Conservation (phyloP, 2,888 invertebrate genomes). For the Euphydryas editha region DNA sequence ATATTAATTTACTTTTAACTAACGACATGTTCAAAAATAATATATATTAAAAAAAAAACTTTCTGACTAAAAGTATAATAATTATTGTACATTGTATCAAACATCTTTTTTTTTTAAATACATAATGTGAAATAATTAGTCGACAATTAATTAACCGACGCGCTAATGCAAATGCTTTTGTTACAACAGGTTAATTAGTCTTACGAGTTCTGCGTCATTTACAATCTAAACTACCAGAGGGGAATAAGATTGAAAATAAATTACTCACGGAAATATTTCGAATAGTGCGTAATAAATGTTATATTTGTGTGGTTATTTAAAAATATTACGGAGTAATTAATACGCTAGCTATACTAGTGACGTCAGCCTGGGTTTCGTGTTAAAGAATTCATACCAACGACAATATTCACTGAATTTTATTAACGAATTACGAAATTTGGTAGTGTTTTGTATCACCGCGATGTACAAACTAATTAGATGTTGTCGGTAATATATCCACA, state of each 20-base stretch:
- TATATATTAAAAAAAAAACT: not conserved
- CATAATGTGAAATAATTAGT: slow-evolving; percentile 9
- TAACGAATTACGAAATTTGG: not conserved
- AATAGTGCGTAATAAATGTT: slow-evolving; percentile 18
- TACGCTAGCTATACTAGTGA: not conserved
- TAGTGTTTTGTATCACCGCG: not conserved
- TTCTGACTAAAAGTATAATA: not conserved
- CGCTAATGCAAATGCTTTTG: slow-evolving; percentile 13
- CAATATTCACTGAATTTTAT: not conserved
- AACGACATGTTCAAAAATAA: too few species aligned
- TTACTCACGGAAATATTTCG: slow-evolving; percentile 25
- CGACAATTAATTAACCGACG: slow-evolving; percentile 13
- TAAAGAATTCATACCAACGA: not conserved
- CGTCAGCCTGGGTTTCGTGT: not conserved
- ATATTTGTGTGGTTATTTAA: slow-evolving; percentile 8
- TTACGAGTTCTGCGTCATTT: slow-evolving; percentile 27
- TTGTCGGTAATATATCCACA: not conserved
- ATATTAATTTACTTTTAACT: too few species aligned
- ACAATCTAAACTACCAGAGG: slow-evolving; percentile 15
- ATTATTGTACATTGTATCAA: too few species aligned
- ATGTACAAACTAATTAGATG: not conserved
- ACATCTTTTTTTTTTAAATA: not conserved
- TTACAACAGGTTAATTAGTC: slow-evolving; percentile 15
- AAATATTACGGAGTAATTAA: slow-evolving; percentile 5
- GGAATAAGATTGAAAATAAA: slow-evolving; percentile 4